Evolutionary conservation across 1,140 invertebrate species (phyloP).

Genomic region (Ctenoplectra terminalis): DNA sequence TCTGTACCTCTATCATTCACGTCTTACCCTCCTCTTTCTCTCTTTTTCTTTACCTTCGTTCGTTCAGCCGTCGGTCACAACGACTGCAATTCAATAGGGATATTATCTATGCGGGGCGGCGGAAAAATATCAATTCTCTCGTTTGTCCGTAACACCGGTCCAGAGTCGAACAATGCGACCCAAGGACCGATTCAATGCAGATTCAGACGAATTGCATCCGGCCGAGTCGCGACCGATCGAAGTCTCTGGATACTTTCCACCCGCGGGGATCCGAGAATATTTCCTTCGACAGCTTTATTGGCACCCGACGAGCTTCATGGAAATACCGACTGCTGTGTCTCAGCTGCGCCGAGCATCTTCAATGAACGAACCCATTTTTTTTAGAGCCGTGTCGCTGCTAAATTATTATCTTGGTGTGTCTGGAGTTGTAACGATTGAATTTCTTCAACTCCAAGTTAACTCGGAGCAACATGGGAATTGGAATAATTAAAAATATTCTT

Average conservation of each 20-base stretch:
- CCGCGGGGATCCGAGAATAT: constrained; percentile 26
- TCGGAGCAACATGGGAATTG: background rate
- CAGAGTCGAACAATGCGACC: constrained; percentile 62
- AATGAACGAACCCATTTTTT: constrained; percentile 6
- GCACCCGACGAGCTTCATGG: constrained; percentile 6
- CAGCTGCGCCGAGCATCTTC: background rate
- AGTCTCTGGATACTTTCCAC: constrained; percentile 42
- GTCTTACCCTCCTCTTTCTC: background rate
- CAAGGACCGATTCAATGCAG: constrained; percentile 66
- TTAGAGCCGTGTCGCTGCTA: background rate
- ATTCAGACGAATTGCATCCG: constrained; percentile 68
- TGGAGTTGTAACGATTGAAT: background rate
- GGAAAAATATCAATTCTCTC: constrained; percentile 71
- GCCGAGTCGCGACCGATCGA: constrained; percentile 44
- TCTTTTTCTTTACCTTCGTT: background rate
- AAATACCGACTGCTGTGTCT: constrained; percentile 5
- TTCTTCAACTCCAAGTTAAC: background rate
- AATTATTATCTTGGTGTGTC: background rate
- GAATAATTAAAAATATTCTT: background rate
- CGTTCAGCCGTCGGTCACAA: constrained; percentile 38
- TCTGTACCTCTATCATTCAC: background rate
- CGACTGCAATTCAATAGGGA: constrained; percentile 60
- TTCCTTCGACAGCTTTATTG: constrained; percentile 55
- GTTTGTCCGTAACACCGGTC: constrained; percentile 61
- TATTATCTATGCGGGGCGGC: constrained; percentile 63